Evolutionary conservation across 2,797 vertebrate genomes (phyloP), one percentile per base, ranked within the genome.

Genomic region (Xenopus petersii): DNA sequence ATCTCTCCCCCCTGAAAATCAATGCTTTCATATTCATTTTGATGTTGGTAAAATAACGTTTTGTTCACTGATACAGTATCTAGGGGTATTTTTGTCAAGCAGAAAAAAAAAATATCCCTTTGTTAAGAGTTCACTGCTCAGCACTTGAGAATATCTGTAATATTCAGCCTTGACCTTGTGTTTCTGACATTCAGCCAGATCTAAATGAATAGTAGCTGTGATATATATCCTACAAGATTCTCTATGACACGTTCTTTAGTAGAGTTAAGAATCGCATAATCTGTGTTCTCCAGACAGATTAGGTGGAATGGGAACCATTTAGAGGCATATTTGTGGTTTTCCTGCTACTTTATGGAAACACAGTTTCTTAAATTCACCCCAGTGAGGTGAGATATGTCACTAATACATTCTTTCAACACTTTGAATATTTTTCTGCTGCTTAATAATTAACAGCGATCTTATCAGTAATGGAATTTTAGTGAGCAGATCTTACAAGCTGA

Each of bases 231-330:
- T 74, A 79, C 76, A 79, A 79, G 76, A 79, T 79, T 79, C 76
- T 48, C 76, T 46, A 70, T 79, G 76, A 79, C 76, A 79, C 61
- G 68, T 79, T 64, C 72, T 79, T 79, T 79, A 79, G 76, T 79
- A 70, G 76, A 79, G 76, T 72, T 79, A 79, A 79, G 76, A 79
- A 79, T 79, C 76, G 76, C 76, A 79, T 79, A 79, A 79, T 79
- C 76, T 67, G 66, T 73, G 68, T 79, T 74, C 76, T 79, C 76
- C 76, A 79, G 76, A 79, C 71, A 70, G 76, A 79, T 79, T 79
- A 79, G 71, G 71, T 74, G 70, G 66, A 79, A 79, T 74, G 62
- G 71, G 56, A 60, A 47, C 71, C 71, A 64, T 73, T 79, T 79
- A 73, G 60, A 62, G 36, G 64, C 71, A 73, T 69, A 73, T 73